Evolutionary conservation across 2,113 vertebrate species (phyloP), one percentile per base, ranked within the genome.

Genomic region (Carassius gibelio): DNA sequence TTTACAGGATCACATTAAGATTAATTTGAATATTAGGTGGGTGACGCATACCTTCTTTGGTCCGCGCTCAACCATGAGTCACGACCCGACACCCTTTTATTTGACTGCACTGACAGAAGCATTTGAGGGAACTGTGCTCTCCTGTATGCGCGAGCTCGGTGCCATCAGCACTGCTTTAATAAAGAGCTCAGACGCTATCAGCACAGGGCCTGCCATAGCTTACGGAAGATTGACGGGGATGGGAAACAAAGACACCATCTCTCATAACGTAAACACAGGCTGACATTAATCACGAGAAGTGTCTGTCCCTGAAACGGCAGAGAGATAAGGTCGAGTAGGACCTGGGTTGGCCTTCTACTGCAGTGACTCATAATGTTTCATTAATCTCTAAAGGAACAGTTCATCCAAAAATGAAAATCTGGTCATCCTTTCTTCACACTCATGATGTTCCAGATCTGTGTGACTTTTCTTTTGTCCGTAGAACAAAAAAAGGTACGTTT

Each of bases 231-330:
- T 83, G 81, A 83, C 68, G 50, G 81, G 21, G 34, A 83, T 83
- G 50, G 30, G 50, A 68, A 83, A 71, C 81, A 83, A 72, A 72
- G 81, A 72, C 81, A 72, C 81, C 34, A 72, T 72, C 81, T 57
- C 68, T 83, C 81, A 83, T 83, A 72, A 83, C 50, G 19, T 81
- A 83, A 83, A 83, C 81, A 72, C 68, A 42, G 81, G 10, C 81
- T 72, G 68, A 59, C 81, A 83, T 83, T 83, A 72, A 83, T 83
- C 81, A 83, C 50, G 17, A 72, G 68, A 71, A 83, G 68, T 42
- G 68, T 68, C 62, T 52, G 62, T 66, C 42, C 81, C 68, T 72
- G 66, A 72, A 72, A 83, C 11, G 8, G 30, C 69, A 2, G 68
- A 23, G 52, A 55, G 81, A 83, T 83, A 83, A 82, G 80, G 80